Conservation (phyloP, 2,113 vertebrate genomes). For the Mirounga angustirostris region DNA sequence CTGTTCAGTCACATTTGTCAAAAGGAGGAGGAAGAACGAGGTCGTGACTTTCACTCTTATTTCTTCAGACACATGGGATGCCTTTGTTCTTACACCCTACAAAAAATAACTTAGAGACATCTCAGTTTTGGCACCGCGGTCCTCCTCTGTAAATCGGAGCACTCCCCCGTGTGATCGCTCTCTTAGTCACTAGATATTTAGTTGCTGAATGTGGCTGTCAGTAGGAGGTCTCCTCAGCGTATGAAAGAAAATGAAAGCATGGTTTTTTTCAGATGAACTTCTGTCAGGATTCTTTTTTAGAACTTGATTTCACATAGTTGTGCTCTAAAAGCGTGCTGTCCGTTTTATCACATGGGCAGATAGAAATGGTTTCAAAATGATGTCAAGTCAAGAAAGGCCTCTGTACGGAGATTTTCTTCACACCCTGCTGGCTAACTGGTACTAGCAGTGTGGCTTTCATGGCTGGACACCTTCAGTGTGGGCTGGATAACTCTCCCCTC, state of each 20-base stretch:
- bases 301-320: conserved; percentile 2
- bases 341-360: background rate
- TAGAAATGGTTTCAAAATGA: background rate
- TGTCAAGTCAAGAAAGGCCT: background rate
- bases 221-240: background rate
- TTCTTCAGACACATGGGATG: background rate
- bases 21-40: background rate
- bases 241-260: conserved; percentile 37
- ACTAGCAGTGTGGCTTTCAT: background rate
- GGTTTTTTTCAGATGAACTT: background rate
- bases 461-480: background rate
- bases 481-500: background rate
- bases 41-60: conserved; percentile 52
- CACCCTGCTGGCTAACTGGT: background rate
- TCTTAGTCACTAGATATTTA: conserved; percentile 39
- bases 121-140: background rate
- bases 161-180: background rate
- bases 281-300: background rate
- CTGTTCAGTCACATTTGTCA: background rate
- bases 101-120: background rate
- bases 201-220: background rate
- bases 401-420: background rate
- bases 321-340: background rate
- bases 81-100: background rate
- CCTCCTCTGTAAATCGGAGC: background rate